These are phyloP conservation scores for Papilio demoleus DNA, from an alignment of 2,888 invertebrate genomes.

Conservation along the genomic window DNA sequence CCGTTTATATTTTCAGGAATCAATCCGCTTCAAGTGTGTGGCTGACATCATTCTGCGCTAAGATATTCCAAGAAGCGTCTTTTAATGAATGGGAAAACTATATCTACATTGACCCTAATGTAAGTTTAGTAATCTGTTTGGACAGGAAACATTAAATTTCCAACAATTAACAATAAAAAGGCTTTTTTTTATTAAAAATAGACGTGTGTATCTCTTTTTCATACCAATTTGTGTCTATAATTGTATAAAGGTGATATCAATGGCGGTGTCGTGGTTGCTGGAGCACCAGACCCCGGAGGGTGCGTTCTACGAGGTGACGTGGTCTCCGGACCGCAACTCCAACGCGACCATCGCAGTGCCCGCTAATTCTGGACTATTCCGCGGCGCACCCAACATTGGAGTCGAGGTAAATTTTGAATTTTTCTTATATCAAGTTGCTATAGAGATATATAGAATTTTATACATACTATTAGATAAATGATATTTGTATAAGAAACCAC, in stretches of 20 bases:
- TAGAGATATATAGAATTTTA: too few species aligned
- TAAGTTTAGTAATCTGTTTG: constrained; percentile 64
- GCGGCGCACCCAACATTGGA: constrained; percentile 85
- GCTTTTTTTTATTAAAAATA: too few species aligned
- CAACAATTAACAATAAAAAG: too few species aligned
- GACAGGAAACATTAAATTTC: too few species aligned
- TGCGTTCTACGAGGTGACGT: constrained; percentile 94
- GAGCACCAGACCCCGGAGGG: constrained; percentile 93
- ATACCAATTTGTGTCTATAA: too few species aligned
- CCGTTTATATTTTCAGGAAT: too few species aligned
- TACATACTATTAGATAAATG: too few species aligned
- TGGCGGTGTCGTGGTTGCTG: constrained; percentile 93
- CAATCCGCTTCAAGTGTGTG: constrained; percentile 94
- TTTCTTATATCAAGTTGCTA: not conserved
- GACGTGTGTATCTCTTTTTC: too few species aligned
- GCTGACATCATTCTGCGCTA: constrained; percentile 95
- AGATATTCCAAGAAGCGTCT: constrained; percentile 94
- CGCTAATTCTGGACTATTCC: constrained; percentile 73
- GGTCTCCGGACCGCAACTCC: constrained; percentile 94
- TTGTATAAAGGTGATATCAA: constrained; percentile 86
- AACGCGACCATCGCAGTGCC: constrained; percentile 87
- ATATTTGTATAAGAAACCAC: too few species aligned
- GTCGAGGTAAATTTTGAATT: constrained; percentile 25
- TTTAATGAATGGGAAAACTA: constrained; percentile 99
- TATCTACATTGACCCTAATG: constrained; percentile 95